phyloP scores from a whole-genome alignment of 2,113 vertebrate genomes.

The Gallinago media region DNA sequence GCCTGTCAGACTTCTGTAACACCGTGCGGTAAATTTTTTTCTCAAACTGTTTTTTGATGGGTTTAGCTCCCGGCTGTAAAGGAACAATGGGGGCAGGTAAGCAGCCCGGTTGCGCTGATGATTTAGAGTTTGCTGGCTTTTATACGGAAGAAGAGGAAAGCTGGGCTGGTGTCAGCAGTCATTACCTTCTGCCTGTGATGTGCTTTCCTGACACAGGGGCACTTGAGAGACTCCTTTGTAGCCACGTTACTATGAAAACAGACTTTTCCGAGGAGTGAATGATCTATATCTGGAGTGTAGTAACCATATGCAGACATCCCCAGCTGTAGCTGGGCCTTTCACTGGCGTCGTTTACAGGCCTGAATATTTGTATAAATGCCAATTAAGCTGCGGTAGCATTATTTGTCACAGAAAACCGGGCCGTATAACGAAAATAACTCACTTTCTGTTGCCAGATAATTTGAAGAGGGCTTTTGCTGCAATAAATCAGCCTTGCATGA shows the following conservation, averaged over 20 bases:
- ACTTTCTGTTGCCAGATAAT: background rate
- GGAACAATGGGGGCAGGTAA: constrained; percentile 46
- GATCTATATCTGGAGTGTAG: background rate
- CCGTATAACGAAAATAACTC: background rate
- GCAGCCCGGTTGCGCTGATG: constrained; percentile 9
- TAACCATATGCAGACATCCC: constrained; percentile 38
- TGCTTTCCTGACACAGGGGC: constrained; percentile 44
- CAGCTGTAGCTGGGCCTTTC: constrained; percentile 57
- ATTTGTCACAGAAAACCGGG: constrained; percentile 21
- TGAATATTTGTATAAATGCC: constrained; percentile 62
- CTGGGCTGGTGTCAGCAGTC: constrained; percentile 47
- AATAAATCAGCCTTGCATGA: background rate
- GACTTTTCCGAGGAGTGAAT: constrained; percentile 61
- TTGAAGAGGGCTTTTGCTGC: background rate
- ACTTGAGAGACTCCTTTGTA: constrained; percentile 53
- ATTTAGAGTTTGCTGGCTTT: constrained; percentile 59
- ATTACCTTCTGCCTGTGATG: constrained; percentile 41
- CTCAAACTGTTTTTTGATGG: constrained; percentile 31
- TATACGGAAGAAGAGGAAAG: constrained; percentile 39
- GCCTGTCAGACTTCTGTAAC: background rate
- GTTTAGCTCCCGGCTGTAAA: constrained; percentile 46
- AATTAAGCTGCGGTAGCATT: constrained; percentile 2
- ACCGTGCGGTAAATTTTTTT: background rate
- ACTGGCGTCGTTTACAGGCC: constrained; percentile 42
- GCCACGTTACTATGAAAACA: constrained; percentile 48